Percentiles rank a stretch among this genome's conserved stretches.
Evolutionary conservation across 2,113 vertebrate species (phyloP).

Genomic region (Globicephala melas): DNA sequence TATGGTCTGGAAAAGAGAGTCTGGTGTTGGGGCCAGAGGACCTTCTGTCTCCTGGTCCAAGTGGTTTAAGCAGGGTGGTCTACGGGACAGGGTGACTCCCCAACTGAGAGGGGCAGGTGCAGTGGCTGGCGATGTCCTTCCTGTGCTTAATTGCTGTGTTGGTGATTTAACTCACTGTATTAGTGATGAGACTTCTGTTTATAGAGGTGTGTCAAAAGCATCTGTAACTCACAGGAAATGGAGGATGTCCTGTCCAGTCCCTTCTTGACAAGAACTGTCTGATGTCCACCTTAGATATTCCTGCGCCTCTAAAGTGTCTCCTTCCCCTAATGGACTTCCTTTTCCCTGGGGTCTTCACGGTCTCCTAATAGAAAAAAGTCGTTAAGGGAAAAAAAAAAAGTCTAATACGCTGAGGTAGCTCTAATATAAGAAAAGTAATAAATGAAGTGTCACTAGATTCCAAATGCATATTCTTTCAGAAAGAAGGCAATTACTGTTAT

Average conservation of each 20-base stretch:
- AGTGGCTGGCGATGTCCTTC: neutral
- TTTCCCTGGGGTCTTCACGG: constrained; percentile 32
- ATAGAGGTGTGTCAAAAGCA: neutral
- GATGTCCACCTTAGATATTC: neutral
- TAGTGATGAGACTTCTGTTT: neutral
- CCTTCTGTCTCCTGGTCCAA: too few relatives aligned
- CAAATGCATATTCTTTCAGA: constrained; percentile 56
- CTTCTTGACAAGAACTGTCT: neutral
- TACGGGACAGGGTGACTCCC: neutral
- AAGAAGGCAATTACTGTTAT: constrained; percentile 70
- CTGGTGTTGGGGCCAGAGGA: neutral
- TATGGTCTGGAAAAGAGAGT: neutral
- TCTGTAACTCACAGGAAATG: neutral
- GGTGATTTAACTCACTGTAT: neutral
- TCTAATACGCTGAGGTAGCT: constrained; percentile 61
- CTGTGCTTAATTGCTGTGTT: neutral
- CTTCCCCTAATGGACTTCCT: constrained; percentile 44
- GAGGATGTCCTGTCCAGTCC: neutral
- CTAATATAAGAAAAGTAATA: constrained; percentile 66
- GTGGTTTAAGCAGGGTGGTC: neutral
- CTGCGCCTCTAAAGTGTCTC: neutral
- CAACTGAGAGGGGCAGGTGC: too few relatives aligned
- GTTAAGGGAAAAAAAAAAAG: constrained; percentile 36
- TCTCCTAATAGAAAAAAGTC: constrained; percentile 66
- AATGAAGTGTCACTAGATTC: constrained; percentile 66